Percentiles rank a stretch among this genome's conserved stretches.
These are phyloP conservation scores for Sebastes cheni DNA, from an alignment of 2,797 vertebrate genomes.

Conservation along the genomic window DNA sequence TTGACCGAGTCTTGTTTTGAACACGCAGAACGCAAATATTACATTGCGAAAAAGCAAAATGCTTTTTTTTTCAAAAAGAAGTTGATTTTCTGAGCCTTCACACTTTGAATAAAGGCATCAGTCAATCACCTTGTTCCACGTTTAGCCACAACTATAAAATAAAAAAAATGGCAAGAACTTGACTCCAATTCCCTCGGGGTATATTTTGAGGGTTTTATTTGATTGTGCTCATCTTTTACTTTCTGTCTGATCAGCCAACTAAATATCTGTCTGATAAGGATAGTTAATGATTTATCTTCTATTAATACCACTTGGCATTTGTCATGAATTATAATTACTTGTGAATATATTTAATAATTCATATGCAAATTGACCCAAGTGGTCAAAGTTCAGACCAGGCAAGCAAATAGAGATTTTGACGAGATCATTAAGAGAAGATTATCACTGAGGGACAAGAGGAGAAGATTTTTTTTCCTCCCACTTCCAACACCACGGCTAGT, in stretches of 20 bases:
- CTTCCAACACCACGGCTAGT: conserved; percentile 22
- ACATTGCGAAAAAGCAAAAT: no score
- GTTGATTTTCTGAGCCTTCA: neutral
- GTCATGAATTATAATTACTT: conserved; percentile 31
- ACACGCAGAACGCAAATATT: no score
- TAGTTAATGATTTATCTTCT: neutral
- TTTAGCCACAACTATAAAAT: no score
- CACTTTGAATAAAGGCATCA: neutral
- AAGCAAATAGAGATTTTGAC: conserved; percentile 39
- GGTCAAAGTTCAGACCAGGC: conserved; percentile 64
- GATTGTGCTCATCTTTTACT: neutral
- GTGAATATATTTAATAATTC: conserved; percentile 68
- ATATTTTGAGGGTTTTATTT: neutral
- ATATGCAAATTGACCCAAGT: conserved; percentile 59
- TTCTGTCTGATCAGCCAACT: conserved; percentile 1
- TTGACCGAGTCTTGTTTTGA: no score
- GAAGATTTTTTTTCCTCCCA: neutral
- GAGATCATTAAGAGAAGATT: conserved; percentile 49
- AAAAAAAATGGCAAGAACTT: neutral
- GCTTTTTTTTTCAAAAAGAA: no score
- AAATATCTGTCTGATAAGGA: conserved; percentile 1
- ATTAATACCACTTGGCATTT: conserved; percentile 4
- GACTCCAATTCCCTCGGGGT: neutral
- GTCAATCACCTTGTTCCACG: neutral
- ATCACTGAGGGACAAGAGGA: conserved; percentile 34